Evolutionary conservation across 2,113 vertebrate genomes (phyloP).

Genomic region (Macquaria australasica): DNA sequence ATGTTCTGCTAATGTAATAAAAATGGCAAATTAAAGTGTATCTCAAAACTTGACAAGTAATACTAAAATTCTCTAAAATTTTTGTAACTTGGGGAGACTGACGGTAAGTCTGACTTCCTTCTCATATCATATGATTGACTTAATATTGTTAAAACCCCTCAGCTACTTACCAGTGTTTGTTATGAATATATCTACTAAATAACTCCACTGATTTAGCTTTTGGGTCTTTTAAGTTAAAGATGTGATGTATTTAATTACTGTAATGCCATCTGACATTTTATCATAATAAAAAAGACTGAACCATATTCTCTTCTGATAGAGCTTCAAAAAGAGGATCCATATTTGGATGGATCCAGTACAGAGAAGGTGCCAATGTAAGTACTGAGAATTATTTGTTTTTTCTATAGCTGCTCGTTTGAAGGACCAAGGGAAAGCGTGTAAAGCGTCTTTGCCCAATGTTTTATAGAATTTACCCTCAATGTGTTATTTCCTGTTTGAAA

Average conservation of each 20-base stretch:
- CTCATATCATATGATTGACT: neutral
- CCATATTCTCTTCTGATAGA: slow-evolving; percentile 55
- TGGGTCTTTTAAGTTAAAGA: neutral
- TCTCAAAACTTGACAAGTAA: neutral
- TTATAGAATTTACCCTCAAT: neutral
- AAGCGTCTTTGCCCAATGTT: neutral
- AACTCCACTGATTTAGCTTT: neutral
- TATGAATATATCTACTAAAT: neutral
- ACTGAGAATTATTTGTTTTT: neutral
- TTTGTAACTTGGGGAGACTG: neutral
- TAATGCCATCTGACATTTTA: neutral
- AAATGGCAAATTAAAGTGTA: neutral
- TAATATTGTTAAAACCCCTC: neutral
- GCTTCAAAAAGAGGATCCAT: slow-evolving; percentile 65
- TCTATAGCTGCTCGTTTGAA: neutral
- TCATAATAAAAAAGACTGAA: neutral
- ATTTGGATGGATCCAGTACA: slow-evolving; percentile 63
- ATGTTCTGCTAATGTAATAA: neutral
- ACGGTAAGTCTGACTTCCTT: neutral
- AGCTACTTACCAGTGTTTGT: neutral
- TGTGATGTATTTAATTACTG: neutral
- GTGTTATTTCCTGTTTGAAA: slow-evolving; percentile 8
- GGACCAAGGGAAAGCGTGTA: neutral
- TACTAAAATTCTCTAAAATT: neutral
- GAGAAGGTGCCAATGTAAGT: slow-evolving; percentile 84